Evolutionary conservation across 2,888 invertebrate genomes (phyloP).

Genomic region (Petrolisthes manimaculis): DNA sequence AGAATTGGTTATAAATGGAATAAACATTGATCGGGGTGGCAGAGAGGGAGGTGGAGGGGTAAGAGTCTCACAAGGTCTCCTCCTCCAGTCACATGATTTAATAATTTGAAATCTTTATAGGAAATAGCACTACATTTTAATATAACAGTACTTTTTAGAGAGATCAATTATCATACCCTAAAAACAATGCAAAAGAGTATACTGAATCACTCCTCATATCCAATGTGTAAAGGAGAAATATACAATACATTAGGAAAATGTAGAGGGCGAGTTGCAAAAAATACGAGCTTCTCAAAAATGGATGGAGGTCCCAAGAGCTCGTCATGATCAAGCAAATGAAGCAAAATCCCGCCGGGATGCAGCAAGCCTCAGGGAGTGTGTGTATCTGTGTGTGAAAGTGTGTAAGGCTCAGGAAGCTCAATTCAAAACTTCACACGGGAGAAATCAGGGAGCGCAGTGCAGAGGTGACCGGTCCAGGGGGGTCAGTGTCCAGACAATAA

Average conservation of each 20-base stretch:
- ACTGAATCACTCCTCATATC: not conserved
- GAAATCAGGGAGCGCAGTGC: conserved; percentile 55
- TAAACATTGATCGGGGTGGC: not conserved
- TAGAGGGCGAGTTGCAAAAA: conserved; percentile 50
- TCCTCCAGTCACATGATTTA: conserved; percentile 23
- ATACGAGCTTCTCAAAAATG: conserved; percentile 39
- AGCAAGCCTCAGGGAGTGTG: conserved; percentile 57
- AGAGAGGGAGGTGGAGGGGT: conserved; percentile 30
- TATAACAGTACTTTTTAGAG: not conserved
- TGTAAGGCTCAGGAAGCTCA: conserved; percentile 34
- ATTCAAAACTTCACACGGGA: conserved; percentile 47
- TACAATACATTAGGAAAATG: conserved; percentile 19
- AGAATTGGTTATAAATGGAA: too few relatives aligned
- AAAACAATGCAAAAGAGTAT: not conserved
- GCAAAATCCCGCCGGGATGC: conserved; percentile 57
- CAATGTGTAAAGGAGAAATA: not conserved
- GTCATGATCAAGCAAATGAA: conserved; percentile 52
- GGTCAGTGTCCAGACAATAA: not conserved
- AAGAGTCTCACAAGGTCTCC: conserved; percentile 51
- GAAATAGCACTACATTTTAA: conserved; percentile 18
- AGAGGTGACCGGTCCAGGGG: conserved; percentile 2
- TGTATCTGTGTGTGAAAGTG: not conserved
- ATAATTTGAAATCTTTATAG: not conserved
- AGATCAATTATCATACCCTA: not conserved
- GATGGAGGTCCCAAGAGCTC: conserved; percentile 46